Conservation (phyloP, 2,113 vertebrate species). For the Sylvilagus bachmani region DNA sequence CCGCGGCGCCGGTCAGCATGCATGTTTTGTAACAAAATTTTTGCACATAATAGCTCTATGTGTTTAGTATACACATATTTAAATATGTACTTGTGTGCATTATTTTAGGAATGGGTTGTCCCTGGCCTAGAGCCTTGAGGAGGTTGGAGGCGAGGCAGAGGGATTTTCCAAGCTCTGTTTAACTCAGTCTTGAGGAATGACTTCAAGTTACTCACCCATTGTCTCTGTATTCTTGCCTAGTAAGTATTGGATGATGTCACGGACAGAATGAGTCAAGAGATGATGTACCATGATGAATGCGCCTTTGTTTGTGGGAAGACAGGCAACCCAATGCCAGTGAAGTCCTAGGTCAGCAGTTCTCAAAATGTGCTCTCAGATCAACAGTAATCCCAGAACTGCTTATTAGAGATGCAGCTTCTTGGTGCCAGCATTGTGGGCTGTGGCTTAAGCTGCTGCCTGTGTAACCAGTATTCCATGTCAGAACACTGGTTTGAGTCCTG, state of each 20-base stretch:
- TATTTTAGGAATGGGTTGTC: slow-evolving; percentile 5
- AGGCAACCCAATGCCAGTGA: neutral
- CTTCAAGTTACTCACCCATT: slow-evolving; percentile 37
- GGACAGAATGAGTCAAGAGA: slow-evolving; percentile 58
- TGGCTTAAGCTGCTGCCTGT: too few relatives aligned
- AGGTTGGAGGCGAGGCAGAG: neutral
- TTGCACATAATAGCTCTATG: neutral
- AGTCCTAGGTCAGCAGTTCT: slow-evolving; percentile 29
- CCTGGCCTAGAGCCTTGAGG: neutral
- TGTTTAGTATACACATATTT: neutral
- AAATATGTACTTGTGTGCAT: neutral
- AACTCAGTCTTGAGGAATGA: neutral
- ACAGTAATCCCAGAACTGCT: neutral
- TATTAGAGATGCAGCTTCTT: neutral
- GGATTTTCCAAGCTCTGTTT: slow-evolving; percentile 7
- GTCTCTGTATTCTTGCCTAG: slow-evolving; percentile 43
- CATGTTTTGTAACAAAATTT: neutral
- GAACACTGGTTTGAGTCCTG: too few relatives aligned
- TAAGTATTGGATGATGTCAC: slow-evolving; percentile 64
- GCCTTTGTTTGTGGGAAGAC: slow-evolving; percentile 45
- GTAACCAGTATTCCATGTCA: too few relatives aligned
- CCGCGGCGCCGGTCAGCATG: too few relatives aligned
- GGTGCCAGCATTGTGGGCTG: too few relatives aligned
- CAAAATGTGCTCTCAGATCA: neutral
- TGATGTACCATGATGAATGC: slow-evolving; percentile 3